Conservation (phyloP, 2,113 vertebrate genomes). For the Tamias sibiricus region DNA sequence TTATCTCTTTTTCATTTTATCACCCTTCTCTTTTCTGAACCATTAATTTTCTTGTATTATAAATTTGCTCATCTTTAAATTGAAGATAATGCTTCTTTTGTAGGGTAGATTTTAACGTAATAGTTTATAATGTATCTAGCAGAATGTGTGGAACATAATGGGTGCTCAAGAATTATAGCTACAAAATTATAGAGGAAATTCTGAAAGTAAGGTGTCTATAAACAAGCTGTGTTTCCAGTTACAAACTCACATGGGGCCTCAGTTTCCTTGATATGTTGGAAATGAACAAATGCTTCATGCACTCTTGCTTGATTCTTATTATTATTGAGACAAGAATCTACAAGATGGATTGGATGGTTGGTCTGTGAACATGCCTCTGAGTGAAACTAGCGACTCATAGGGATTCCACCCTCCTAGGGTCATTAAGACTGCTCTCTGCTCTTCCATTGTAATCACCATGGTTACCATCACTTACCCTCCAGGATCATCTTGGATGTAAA, state of each 20-base stretch:
- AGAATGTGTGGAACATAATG: background rate
- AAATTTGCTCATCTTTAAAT: background rate
- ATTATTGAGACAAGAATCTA: background rate
- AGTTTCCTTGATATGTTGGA: background rate
- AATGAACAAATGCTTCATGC: background rate
- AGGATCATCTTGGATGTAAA: background rate
- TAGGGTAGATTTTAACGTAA: background rate
- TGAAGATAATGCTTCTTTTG: background rate
- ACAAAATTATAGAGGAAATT: background rate
- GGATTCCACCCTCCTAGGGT: background rate
- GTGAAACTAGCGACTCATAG: background rate
- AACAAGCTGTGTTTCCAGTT: background rate
- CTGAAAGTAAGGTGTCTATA: conserved; percentile 34
- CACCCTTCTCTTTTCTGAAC: background rate
- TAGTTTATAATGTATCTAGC: background rate
- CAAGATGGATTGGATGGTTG: background rate
- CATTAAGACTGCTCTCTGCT: background rate
- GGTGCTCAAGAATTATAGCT: background rate
- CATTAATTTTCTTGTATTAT: background rate
- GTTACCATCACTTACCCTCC: background rate
- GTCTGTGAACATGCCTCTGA: background rate
- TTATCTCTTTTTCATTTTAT: background rate
- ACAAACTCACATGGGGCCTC: background rate
- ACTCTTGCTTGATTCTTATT: background rate
- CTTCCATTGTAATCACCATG: background rate